These are phyloP conservation scores for Dicycla oo DNA, from an alignment of 2,888 invertebrate genomes.

Conservation along the genomic window DNA sequence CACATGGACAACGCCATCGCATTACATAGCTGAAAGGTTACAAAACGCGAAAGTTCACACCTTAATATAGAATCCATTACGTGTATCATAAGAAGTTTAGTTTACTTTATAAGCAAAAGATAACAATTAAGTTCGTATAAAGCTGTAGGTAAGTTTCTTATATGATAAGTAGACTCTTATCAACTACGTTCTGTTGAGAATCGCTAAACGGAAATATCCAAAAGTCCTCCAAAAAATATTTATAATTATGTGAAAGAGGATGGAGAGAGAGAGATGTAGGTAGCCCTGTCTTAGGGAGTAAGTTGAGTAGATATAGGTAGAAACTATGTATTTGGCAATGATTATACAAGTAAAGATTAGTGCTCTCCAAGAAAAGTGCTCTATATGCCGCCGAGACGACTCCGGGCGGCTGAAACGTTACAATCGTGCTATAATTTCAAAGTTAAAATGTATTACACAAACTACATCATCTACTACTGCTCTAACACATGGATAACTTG, in stretches of 20 bases:
- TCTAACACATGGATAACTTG: conserved; percentile 71
- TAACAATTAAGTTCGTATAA: conserved; percentile 73
- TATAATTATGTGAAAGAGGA: conserved; percentile 78
- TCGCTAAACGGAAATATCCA: conserved; percentile 86
- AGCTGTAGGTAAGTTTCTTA: conserved; percentile 78
- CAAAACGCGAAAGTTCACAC: conserved; percentile 71
- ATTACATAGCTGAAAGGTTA: conserved; percentile 71
- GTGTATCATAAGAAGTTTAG: conserved; percentile 79
- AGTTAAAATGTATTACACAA: conserved; percentile 68
- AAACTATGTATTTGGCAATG: conserved; percentile 77
- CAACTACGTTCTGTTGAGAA: conserved; percentile 78
- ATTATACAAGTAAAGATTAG: conserved; percentile 51
- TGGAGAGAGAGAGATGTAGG: conserved; percentile 69
- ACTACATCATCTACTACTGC: conserved; percentile 72
- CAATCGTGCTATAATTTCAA: conserved; percentile 64
- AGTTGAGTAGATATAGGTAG: conserved; percentile 63
- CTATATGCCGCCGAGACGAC: conserved; percentile 31
- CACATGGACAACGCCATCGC: conserved; percentile 65
- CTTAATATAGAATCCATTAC: conserved; percentile 74
- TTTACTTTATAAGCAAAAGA: conserved; percentile 78
- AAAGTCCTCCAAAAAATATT: conserved; percentile 86
- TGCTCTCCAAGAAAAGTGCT: conserved; percentile 54
- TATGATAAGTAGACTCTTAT: conserved; percentile 76
- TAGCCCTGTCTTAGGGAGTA: conserved; percentile 65
- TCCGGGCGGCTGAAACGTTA: conserved; percentile 59